These are phyloP conservation scores for Stratiomys singularior DNA, from an alignment of 2,888 invertebrate species.

Conservation along the genomic window DNA sequence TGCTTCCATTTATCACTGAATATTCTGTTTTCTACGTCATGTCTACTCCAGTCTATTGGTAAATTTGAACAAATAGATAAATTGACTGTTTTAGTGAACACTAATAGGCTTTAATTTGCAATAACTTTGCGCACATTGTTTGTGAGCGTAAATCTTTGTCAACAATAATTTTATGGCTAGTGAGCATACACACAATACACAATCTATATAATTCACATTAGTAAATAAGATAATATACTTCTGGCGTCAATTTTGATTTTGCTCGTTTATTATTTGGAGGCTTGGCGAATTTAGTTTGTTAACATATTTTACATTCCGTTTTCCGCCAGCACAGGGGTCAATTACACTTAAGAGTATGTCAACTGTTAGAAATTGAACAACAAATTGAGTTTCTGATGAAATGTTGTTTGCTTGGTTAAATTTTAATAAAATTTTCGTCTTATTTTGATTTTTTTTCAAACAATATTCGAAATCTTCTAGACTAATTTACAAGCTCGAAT, in stretches of 20 bases:
- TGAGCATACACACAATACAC: background rate
- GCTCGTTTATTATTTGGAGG: background rate
- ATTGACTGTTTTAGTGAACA: slow-evolving; percentile 19
- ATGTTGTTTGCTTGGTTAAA: too few species aligned
- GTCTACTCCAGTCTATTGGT: background rate
- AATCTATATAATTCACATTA: background rate
- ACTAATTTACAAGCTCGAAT: too few species aligned
- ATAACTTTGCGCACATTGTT: slow-evolving; percentile 20
- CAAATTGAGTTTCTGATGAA: too few species aligned
- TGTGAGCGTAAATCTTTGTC: slow-evolving; percentile 7
- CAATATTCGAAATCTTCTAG: too few species aligned
- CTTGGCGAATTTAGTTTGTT: slow-evolving; percentile 13
- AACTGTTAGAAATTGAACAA: too few species aligned
- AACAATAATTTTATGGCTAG: background rate
- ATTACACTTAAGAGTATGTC: background rate
- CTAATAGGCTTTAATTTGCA: slow-evolving; percentile 32
- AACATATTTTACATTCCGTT: background rate
- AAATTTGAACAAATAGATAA: slow-evolving; percentile 9
- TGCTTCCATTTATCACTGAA: too few species aligned
- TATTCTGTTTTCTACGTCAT: too few species aligned
- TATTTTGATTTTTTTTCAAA: too few species aligned
- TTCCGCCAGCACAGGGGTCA: background rate
- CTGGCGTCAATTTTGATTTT: background rate
- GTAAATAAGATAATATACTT: background rate
- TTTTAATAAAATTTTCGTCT: too few species aligned